A percentile compares a stretch with the other conserved stretches of the same genome.
These are phyloP conservation scores for Drosophila bifasciata DNA, from an alignment of 1,140 invertebrate species.

Conservation along the genomic window DNA sequence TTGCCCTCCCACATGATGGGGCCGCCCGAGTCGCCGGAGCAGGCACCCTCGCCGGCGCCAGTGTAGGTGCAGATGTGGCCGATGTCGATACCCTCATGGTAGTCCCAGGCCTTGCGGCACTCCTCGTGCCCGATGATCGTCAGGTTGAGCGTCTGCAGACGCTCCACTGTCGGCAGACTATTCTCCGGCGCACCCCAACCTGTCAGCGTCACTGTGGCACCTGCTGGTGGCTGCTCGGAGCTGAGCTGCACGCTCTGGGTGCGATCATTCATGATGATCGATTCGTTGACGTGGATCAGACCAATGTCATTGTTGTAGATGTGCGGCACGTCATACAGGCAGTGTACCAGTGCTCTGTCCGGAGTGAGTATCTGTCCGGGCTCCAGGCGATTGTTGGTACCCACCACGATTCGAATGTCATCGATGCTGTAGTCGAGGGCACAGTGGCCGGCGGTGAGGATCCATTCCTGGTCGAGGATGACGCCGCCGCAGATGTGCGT, in stretches of 20 bases:
- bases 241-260: conserved; percentile 78
- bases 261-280: conserved; percentile 84
- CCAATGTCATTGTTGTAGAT: conserved; percentile 85
- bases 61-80: conserved; percentile 87
- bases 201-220: conserved; percentile 83
- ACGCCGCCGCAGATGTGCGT: conserved; percentile 84
- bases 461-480: conserved; percentile 64
- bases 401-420: conserved; percentile 59
- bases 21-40: conserved; percentile 87
- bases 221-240: conserved; percentile 40
- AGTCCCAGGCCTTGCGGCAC: conserved; percentile 48
- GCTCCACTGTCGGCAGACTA: conserved; percentile 39
- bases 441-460: conserved; percentile 84
- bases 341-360: conserved; percentile 52
- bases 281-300: conserved; percentile 81
- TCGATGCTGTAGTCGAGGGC: conserved; percentile 50
- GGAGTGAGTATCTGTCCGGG: conserved; percentile 55
- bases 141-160: conserved; percentile 60
- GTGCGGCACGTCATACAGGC: conserved; percentile 68
- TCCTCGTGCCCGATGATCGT: conserved; percentile 55
- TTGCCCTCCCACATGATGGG: conserved; percentile 84
- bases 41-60: conserved; percentile 85
- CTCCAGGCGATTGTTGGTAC: conserved; percentile 59
- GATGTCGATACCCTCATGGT: conserved; percentile 46
- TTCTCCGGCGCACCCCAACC: conserved; percentile 64